phyloP scores from a whole-genome alignment of 2,888 invertebrate genomes.

The Nemoura dubitans region DNA sequence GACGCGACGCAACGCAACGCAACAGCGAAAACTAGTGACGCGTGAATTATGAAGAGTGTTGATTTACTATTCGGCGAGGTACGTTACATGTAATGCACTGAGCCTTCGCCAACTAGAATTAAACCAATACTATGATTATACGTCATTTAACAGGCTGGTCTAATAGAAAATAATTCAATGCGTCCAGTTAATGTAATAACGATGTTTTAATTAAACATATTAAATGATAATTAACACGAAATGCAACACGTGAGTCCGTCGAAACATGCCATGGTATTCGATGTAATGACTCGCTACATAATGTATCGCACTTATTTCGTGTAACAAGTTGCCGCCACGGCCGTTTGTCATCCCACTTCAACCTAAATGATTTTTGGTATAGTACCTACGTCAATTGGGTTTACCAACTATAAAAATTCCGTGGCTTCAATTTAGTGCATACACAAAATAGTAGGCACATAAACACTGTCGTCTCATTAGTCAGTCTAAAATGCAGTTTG shows the following conservation, averaged over 20 bases:
- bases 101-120: neutral
- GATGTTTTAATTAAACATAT: conserved; percentile 12
- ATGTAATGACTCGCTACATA: neutral
- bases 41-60: neutral
- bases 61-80: neutral
- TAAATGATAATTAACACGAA: neutral
- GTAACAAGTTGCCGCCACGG: neutral
- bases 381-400: neutral
- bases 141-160: neutral
- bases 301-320: neutral
- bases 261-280: neutral
- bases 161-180: conserved; percentile 12
- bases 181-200: conserved; percentile 7
- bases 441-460: neutral
- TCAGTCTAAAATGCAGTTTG: conserved; percentile 5
- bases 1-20: no score
- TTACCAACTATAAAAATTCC: conserved; percentile 25
- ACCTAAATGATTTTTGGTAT: conserved; percentile 4
- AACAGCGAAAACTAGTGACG: neutral
- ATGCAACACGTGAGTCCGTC: neutral
- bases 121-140: neutral
- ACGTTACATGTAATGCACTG: no score
- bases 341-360: neutral
- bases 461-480: neutral
- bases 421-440: conserved; percentile 28